Percentiles rank a stretch among this genome's conserved stretches.
phyloP scores from a whole-genome alignment of 2,797 vertebrate species.

The Pachyuromys duprasi region DNA sequence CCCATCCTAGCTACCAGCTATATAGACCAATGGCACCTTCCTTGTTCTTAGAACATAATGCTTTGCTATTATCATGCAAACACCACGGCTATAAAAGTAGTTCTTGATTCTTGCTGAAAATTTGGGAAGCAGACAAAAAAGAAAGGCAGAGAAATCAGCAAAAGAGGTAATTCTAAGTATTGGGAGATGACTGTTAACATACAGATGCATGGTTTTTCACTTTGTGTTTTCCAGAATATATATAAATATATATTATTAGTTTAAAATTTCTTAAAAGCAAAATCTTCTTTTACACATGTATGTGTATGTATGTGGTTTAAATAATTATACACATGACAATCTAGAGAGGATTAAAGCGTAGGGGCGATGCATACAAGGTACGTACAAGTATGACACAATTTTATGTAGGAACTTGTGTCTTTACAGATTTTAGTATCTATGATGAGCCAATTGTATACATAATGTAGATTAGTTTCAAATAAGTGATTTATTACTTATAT shows the following conservation, averaged over 20 bases:
- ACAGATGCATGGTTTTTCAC: not conserved
- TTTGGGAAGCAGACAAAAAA: not conserved
- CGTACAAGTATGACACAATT: not conserved
- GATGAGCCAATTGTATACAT: not conserved
- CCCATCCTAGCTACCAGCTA: not conserved
- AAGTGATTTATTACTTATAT: not conserved
- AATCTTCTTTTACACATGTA: not conserved
- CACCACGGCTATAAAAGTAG: not conserved
- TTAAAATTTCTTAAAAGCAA: not conserved
- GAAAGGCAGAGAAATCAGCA: not conserved
- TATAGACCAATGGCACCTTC: not conserved
- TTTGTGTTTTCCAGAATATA: not conserved
- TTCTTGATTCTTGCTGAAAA: not conserved
- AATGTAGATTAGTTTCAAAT: conserved; percentile 34
- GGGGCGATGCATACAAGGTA: not conserved
- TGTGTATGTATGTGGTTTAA: not conserved
- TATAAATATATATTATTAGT: not conserved
- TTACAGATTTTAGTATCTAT: not conserved
- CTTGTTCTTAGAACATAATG: not conserved
- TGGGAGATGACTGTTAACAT: not conserved
- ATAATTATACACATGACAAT: not conserved
- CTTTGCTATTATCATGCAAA: not conserved
- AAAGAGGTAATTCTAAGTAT: not conserved
- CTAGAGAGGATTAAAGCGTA: not conserved
- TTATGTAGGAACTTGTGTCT: not conserved